Base-by-base conservation (phyloP, 2,888 invertebrate genomes). In the Ochropleura leucogaster region DNA sequence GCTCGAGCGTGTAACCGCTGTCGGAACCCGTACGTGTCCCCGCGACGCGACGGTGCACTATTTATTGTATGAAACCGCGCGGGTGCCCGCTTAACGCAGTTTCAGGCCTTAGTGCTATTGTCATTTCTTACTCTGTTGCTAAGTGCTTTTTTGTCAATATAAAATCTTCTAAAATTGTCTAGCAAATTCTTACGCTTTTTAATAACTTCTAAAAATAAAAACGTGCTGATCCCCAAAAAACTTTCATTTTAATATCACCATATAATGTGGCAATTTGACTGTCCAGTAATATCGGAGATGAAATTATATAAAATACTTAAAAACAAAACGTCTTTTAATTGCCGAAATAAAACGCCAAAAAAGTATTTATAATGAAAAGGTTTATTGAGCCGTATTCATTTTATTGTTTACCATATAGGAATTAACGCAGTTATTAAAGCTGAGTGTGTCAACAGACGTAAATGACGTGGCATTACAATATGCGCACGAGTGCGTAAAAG, bases 401-500 rank as follows among this genome's bases (percentile, higher is more conserved):
- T 83, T 68, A 81, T 65, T 67, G 60, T 79, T 4, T 10, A 20
- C 73, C 73, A 9, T 81, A 73, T 8, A 72, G 0, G 79, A 69
- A 63, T 79, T 69, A 64, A 83, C 40, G 30, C 4, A 44, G 57
- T 68, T 65, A 70, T 81, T 79, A 83, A 81, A 73, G 10, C 55
- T 14, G 70, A 70, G 44, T 71, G 55, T 80, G 64, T 60, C 64
- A 53, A 59, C 72, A 68, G 68, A 68, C 53, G 49, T 59, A 8
- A n/a, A n/a, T 82, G 83, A 79, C 60, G 84, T 80, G 76, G 20
- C 49, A 53, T 4, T 30, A 47, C 47, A 16, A n/a, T 55, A 84
- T 68, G 76, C 72, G 71, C 74, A 14, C 40, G 85, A 85, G 78
- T 73, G 62, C 10, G 12, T n/a, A 9, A 40, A 40, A 40, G 10